These are phyloP conservation scores for Tautogolabrus adspersus DNA, from an alignment of 2,113 vertebrate species.

Conservation along the genomic window DNA sequence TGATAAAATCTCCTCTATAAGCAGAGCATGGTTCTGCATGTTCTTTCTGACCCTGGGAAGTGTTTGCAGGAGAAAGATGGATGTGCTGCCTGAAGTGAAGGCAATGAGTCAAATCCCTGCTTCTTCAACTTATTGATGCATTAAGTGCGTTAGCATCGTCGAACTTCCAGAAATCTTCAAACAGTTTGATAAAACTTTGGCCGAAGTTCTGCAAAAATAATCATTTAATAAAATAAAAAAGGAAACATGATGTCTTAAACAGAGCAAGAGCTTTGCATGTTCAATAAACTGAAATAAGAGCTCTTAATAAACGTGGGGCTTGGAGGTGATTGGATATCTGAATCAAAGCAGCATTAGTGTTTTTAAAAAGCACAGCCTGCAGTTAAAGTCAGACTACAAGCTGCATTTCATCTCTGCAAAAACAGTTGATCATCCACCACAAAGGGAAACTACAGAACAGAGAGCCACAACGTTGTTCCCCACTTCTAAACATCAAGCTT, in stretches of 20 bases:
- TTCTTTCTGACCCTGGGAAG: too few species aligned
- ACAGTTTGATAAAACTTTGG: too few species aligned
- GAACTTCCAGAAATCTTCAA: too few species aligned
- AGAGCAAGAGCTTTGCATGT: neutral
- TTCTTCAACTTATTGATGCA: too few species aligned
- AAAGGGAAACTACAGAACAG: conserved; percentile 22
- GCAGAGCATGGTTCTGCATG: too few species aligned
- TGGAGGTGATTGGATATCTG: conserved; percentile 11
- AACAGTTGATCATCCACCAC: conserved; percentile 38
- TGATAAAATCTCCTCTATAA: too few species aligned
- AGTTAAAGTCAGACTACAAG: conserved; percentile 15
- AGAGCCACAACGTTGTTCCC: conserved; percentile 39
- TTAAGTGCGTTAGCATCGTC: too few species aligned
- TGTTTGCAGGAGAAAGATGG: too few species aligned
- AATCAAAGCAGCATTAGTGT: conserved; percentile 28
- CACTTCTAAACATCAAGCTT: conserved; percentile 39
- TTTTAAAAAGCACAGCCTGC: conserved; percentile 5
- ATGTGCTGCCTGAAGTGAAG: too few species aligned
- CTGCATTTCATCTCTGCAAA: conserved; percentile 42
- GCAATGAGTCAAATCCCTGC: too few species aligned
- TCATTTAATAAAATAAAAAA: too few species aligned
- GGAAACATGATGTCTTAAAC: neutral
- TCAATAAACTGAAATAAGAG: neutral
- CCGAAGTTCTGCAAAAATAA: too few species aligned
- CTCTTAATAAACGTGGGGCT: neutral